phyloP scores from a whole-genome alignment of 2,113 vertebrate genomes.

The Semnopithecus entellus region DNA sequence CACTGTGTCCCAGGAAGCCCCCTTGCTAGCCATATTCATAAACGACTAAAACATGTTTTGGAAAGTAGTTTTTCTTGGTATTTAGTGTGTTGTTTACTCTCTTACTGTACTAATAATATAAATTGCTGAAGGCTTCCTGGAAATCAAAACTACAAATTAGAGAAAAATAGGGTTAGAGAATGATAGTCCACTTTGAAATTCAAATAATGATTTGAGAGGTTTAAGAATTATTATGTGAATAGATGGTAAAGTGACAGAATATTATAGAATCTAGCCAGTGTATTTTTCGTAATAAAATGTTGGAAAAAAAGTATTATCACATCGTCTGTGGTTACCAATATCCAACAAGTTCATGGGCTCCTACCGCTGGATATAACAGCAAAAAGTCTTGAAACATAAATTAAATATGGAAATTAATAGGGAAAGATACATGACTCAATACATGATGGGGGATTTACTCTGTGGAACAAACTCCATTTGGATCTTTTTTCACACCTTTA shows the following conservation, averaged over 20 bases:
- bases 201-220: background rate
- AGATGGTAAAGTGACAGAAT: background rate
- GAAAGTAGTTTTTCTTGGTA: background rate
- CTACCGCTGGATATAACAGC: rapidly evolving
- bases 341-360: background rate
- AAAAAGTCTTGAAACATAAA: background rate
- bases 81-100: background rate
- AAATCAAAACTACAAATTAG: background rate
- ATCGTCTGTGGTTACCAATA: background rate
- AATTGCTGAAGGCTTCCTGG: background rate
- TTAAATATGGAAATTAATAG: background rate
- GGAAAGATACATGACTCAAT: background rate
- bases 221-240: background rate
- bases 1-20: background rate
- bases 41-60: background rate
- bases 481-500: background rate
- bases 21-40: too few relatives aligned
- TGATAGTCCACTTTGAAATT: background rate
- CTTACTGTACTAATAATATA: background rate
- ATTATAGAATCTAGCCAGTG: background rate
- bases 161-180: background rate
- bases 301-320: background rate
- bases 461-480: background rate
- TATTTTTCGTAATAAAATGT: conserved; percentile 7
- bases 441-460: background rate